Conservation (phyloP, 2,888 invertebrate species). For the Polydrusus cervinus region DNA sequence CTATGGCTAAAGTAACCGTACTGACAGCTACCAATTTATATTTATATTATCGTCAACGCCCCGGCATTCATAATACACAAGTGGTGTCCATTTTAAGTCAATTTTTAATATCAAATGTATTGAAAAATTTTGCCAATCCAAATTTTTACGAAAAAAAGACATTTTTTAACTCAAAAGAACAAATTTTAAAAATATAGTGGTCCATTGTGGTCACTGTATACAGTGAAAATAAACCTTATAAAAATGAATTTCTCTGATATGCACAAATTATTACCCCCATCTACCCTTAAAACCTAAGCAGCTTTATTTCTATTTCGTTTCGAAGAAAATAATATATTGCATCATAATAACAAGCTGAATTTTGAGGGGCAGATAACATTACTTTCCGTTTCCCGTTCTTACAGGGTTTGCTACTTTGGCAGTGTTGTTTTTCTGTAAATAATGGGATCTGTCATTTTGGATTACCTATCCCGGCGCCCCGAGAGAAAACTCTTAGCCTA, state of each 20-base stretch:
- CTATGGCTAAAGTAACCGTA: no score
- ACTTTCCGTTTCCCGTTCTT: conserved; percentile 68
- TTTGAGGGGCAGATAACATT: conserved; percentile 65
- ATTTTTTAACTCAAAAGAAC: no score
- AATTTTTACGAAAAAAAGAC: no score
- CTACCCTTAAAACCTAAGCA: conserved; percentile 21
- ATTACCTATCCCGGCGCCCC: conserved; percentile 68
- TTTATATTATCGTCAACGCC: no score
- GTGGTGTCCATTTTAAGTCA: no score
- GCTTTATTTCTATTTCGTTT: conserved; percentile 25
- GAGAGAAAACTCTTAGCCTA: conserved; percentile 62
- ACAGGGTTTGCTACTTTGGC: conserved; percentile 70
- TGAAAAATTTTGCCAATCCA: no score
- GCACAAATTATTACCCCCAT: neutral
- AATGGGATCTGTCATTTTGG: conserved; percentile 73
- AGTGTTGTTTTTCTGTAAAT: conserved; percentile 72
- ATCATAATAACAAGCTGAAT: conserved; percentile 64
- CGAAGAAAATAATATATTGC: conserved; percentile 41
- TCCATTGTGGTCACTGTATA: no score
- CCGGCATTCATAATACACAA: no score
- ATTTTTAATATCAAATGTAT: no score
- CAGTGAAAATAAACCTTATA: conserved; percentile 18
- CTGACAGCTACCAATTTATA: no score
- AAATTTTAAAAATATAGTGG: no score
- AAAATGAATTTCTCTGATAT: no score